These are phyloP conservation scores for Danio kyathit DNA, from an alignment of 2,797 vertebrate genomes.

Conservation along the genomic window DNA sequence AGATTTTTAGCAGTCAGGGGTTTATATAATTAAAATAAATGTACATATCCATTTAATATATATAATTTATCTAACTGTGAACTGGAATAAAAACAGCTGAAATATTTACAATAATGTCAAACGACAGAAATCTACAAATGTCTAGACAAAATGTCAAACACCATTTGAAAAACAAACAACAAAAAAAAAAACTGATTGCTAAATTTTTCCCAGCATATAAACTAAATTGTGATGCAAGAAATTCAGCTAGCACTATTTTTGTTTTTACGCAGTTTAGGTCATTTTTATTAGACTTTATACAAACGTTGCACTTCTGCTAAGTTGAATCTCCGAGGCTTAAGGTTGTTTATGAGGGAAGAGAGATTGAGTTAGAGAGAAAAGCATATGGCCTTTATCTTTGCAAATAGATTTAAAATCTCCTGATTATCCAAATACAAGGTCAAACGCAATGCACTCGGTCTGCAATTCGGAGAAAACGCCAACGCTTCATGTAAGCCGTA, in stretches of 20 bases:
- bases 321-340: not conserved
- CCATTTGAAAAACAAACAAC: too few species aligned
- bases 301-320: slow-evolving; percentile 9
- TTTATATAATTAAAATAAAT: too few species aligned
- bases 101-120: too few species aligned
- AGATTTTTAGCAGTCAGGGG: too few species aligned
- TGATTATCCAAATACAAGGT: slow-evolving; percentile 52
- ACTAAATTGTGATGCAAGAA: too few species aligned
- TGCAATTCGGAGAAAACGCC: slow-evolving; percentile 18
- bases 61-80: too few species aligned
- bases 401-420: slow-evolving; percentile 45
- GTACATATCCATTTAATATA: too few species aligned
- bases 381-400: slow-evolving; percentile 43
- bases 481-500: slow-evolving; percentile 28
- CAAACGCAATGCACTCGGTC: not conserved
- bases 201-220: too few species aligned
- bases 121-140: too few species aligned
- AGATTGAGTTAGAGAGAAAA: slow-evolving; percentile 22
- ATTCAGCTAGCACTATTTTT: not conserved
- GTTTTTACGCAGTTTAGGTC: not conserved
- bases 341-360: not conserved
- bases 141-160: too few species aligned
- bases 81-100: too few species aligned
- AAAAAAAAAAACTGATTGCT: too few species aligned
- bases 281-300: not conserved